Conservation (phyloP, 2,113 vertebrate species). For the Desmodus rotundus region DNA sequence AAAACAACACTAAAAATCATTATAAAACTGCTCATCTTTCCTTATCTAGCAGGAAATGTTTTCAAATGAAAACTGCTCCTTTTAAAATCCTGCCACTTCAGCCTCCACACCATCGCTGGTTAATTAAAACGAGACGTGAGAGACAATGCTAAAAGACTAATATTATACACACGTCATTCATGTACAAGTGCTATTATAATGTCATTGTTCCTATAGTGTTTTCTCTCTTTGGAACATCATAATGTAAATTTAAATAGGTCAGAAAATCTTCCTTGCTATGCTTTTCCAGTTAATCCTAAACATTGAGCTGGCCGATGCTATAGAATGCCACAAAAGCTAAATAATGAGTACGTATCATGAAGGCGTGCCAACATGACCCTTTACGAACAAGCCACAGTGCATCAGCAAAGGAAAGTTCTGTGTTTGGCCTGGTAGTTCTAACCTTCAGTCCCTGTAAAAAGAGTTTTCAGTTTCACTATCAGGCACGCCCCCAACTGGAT, state of each 20-base stretch:
- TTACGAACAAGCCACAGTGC: not conserved
- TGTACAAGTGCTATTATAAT: not conserved
- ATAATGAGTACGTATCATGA: slow-evolving; percentile 15
- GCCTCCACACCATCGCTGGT: not conserved
- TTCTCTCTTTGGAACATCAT: not conserved
- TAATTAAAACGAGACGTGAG: not conserved
- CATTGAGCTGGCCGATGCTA: slow-evolving; percentile 42
- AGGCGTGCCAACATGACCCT: slow-evolving; percentile 55
- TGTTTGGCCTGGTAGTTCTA: slow-evolving; percentile 58
- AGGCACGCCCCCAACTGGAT: slow-evolving; percentile 66
- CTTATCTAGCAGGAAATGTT: not conserved
- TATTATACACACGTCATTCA: not conserved
- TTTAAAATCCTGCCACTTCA: not conserved
- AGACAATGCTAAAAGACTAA: not conserved
- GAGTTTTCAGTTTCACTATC: slow-evolving; percentile 34
- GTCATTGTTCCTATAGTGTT: not conserved
- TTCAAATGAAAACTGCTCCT: not conserved
- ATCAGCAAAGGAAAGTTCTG: slow-evolving; percentile 63
- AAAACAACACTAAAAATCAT: not conserved
- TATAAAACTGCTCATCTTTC: not conserved
- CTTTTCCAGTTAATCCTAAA: slow-evolving; percentile 64
- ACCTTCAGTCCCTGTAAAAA: slow-evolving; percentile 42
- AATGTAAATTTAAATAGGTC: slow-evolving; percentile 35
- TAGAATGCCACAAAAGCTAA: slow-evolving; percentile 58
- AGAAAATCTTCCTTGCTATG: slow-evolving; percentile 40